Percentiles rank a stretch among this genome's conserved stretches.
phyloP scores from a whole-genome alignment of 64 coral and sea anemone genomes.

The Catalaphyllia jardinei region DNA sequence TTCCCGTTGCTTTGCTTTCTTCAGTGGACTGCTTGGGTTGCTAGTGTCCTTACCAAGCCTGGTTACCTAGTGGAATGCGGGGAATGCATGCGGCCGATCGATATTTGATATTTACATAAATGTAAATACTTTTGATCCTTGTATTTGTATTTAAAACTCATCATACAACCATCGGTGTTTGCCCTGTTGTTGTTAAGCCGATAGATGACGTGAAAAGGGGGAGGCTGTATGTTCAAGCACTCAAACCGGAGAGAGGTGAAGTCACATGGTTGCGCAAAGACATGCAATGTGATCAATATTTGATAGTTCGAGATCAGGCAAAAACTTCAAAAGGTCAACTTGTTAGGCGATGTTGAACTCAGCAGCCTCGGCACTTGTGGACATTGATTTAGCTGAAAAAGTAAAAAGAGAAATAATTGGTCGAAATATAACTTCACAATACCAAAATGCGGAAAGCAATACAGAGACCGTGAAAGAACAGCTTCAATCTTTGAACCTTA shows the following conservation, averaged over 20 bases:
- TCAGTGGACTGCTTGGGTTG: slow-evolving; percentile 17
- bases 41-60: slow-evolving; percentile 7
- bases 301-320: background rate
- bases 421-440: background rate
- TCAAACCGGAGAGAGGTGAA: background rate
- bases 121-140: background rate
- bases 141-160: background rate
- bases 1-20: background rate
- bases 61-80: slow-evolving; percentile 45
- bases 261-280: background rate
- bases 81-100: slow-evolving; percentile 10
- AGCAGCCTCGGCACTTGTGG: slow-evolving; percentile 13
- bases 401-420: slow-evolving; percentile 5
- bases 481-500: background rate
- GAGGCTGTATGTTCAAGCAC: background rate
- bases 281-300: background rate
- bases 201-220: background rate
- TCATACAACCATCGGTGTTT: background rate
- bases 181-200: background rate
- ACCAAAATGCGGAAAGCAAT: background rate
- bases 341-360: slow-evolving; percentile 8
- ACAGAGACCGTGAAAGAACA: slow-evolving; percentile 28
- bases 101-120: slow-evolving; percentile 7
- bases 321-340: background rate
- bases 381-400: background rate